phyloP scores from a whole-genome alignment of 2,888 invertebrate genomes.

The Perizoma flavofasciatum region DNA sequence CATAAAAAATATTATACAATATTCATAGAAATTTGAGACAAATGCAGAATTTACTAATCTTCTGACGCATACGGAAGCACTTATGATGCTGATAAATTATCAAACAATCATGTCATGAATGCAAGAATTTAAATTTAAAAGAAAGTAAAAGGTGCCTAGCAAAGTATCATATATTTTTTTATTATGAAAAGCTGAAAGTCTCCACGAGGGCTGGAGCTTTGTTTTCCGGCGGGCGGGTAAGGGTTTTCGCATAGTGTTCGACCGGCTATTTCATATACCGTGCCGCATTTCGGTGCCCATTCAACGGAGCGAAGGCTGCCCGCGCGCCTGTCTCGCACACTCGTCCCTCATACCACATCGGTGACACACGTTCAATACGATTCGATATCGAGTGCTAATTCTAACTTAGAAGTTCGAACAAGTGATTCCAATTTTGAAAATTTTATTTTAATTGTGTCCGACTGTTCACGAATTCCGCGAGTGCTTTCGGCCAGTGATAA shows the following conservation, averaged over 20 bases:
- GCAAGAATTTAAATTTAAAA: conserved; percentile 30
- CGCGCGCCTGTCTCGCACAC: conserved; percentile 78
- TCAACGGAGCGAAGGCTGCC: conserved; percentile 80
- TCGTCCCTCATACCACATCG: conserved; percentile 66
- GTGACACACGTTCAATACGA: conserved; percentile 64
- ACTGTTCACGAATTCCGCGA: conserved; percentile 47
- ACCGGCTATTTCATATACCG: conserved; percentile 81
- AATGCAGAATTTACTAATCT: conserved; percentile 3
- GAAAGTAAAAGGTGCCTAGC: conserved; percentile 25
- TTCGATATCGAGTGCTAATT: conserved; percentile 58
- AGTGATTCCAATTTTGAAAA: conserved; percentile 42
- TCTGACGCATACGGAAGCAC: conserved; percentile 5
- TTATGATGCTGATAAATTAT: conserved; percentile 28
- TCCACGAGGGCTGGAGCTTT: conserved; percentile 64
- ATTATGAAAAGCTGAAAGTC: conserved; percentile 52
- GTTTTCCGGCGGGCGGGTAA: conserved; percentile 70
- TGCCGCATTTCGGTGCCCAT: conserved; percentile 82
- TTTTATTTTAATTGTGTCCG: conserved; percentile 28
- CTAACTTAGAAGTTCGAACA: conserved; percentile 38
- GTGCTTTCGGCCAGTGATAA: conserved; percentile 62
- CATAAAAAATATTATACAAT: neutral
- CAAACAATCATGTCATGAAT: conserved; percentile 30
- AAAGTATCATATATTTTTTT: conserved; percentile 14
- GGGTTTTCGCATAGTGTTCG: conserved; percentile 82
- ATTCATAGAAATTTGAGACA: neutral